These are phyloP conservation scores for Melanaphis sacchari DNA, from an alignment of 1,140 invertebrate species.

Conservation along the genomic window DNA sequence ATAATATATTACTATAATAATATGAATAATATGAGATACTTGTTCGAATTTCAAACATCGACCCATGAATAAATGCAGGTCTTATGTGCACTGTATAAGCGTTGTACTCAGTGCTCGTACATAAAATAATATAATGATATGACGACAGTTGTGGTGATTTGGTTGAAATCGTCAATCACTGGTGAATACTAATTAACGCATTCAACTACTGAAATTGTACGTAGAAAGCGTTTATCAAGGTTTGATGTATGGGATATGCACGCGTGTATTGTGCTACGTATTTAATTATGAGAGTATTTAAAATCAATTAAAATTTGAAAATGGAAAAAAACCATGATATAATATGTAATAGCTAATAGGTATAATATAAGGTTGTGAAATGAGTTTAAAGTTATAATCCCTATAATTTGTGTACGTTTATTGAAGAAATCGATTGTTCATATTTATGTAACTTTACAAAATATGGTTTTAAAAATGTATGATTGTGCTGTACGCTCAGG, in stretches of 20 bases:
- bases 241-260: not conserved
- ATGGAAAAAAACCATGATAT: not conserved
- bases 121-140: not conserved
- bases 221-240: not conserved
- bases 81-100: not conserved
- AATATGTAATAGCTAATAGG: not conserved
- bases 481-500: not conserved
- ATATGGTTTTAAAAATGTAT: not conserved
- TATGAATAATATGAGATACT: not conserved
- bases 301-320: slow-evolving; percentile 9
- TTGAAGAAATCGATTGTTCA: not conserved
- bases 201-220: not conserved
- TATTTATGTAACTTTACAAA: not conserved
- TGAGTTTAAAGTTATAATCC: not conserved
- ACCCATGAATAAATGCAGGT: slow-evolving; percentile 4
- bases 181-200: not conserved
- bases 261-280: not conserved
- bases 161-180: not conserved
- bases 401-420: not conserved
- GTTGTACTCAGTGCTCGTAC: not conserved
- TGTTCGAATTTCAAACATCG: not conserved
- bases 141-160: not conserved
- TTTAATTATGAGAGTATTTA: slow-evolving; percentile 4
- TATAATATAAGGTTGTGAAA: not conserved
- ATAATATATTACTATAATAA: not conserved